Evolutionary conservation across 2,888 invertebrate species (phyloP), one percentile per base, ranked within the genome.

Genomic region (Acleris literana): DNA sequence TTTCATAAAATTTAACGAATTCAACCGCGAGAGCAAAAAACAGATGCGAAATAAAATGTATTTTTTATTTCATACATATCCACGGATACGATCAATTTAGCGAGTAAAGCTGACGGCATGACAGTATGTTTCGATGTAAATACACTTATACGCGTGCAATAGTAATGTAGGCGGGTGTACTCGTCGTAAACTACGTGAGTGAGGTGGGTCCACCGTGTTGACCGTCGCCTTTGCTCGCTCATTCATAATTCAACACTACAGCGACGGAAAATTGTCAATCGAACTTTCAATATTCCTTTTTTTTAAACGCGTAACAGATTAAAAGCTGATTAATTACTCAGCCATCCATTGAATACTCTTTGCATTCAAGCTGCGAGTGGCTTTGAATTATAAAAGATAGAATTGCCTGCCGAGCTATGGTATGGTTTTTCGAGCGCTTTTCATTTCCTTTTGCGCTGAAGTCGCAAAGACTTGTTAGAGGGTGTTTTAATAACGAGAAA

Each of bases 181-280:
- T 43, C 9, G 56, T 64, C 68, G 61, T 68, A 68, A 68, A 68
- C 53, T 56, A 53, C 56, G 46, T 61, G 56, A 64, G 60, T 52
- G 16, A 55, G 55, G 56, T 46, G 54, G 54, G 54, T 39, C 46
- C 39, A 25, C 63, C 17, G n/a, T 57, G 67, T 68, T 68, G 64
- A 60, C 56, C 68, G 58, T 61, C n/a, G 60, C 54, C 22, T 20
- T 53, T 48, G 43, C 18, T 13, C 5, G 22, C 52, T 63, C 68
- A 64, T 64, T 61, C 64, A 64, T 68, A 68, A 68, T 68, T 65
- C 60, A 65, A 49, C 25, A 44, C n/a, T 39, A 7, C 29, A 16
- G 18, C 55, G 60, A 22, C 51, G 44, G 43, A 9, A 20, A 49
- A 20, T 22, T 39, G 54, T 39, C 60, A 56, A 17, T 56, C 49